Evolutionary conservation across 2,113 vertebrate species (phyloP).

Genomic region (Colaptes auratus): DNA sequence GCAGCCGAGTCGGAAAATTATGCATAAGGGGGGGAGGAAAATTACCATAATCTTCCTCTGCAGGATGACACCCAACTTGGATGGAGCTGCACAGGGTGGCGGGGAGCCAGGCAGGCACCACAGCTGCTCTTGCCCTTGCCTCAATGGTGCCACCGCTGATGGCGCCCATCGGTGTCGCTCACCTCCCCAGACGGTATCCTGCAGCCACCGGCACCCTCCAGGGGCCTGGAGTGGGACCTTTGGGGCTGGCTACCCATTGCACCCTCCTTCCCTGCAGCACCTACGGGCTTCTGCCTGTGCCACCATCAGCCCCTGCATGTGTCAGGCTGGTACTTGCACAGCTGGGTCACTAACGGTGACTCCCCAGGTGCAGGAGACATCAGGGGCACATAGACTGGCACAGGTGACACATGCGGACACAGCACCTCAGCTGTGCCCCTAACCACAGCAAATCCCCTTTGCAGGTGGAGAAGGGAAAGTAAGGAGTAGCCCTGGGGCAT

Average conservation of each 20-base stretch:
- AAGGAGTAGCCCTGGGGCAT: rapidly evolving
- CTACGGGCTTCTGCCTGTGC: neutral
- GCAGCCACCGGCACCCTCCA: rapidly evolving
- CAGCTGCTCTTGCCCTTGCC: neutral
- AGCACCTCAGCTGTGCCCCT: neutral
- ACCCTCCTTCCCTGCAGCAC: neutral
- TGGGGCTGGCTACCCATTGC: neutral
- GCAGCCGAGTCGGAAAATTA: constrained; percentile 43
- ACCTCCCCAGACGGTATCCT: rapidly evolving
- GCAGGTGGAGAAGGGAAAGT: neutral
- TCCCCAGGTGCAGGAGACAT: neutral
- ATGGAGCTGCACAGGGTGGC: neutral
- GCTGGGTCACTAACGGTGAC: rapidly evolving
- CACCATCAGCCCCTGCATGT: rapidly evolving
- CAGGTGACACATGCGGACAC: neutral
- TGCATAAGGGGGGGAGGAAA: constrained; percentile 12
- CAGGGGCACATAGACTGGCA: rapidly evolving
- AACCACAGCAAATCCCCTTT: neutral
- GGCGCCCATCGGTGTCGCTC: rapidly evolving
- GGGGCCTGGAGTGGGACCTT: too few species aligned
- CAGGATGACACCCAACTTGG: constrained; percentile 20
- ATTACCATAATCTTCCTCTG: constrained; percentile 33
- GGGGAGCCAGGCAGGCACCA: neutral
- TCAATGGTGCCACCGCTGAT: rapidly evolving
- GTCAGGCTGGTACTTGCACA: rapidly evolving